Evolutionary conservation across 2,888 invertebrate genomes (phyloP), one percentile per base, ranked within the genome.

Genomic region (Melangyna quadrimaculata): DNA sequence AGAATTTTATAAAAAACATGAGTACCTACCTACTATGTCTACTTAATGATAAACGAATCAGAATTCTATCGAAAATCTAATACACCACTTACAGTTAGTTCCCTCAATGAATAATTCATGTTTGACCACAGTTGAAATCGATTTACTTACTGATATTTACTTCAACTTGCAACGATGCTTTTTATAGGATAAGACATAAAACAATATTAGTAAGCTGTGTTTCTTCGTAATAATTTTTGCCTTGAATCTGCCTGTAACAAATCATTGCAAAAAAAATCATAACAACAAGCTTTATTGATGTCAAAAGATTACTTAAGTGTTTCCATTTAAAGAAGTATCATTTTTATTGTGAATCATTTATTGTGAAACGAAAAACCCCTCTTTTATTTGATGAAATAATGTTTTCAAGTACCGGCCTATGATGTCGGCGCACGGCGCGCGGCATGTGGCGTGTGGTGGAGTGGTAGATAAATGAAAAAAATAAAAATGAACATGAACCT

Each of bases 311-410:
- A 59, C 45, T 61, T 22, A 61, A 82, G 73, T 82, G 63, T 61
- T 82, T 35, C 73, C 53, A 78, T 48, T 82, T 82, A 22, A 73
- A 78, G 82, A 73, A 78, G 82, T 63, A 69, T 24, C 69, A 55
- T 3, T 67, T 48, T 12, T 72, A 78, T 82, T 82, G 69, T 78
- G 69, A 63, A 73, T 69, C 78, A 69, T 61, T 82, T 17, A 10
- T 37, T 27, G n/a, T n/a, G n/a, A 14, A 73, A 78, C 12, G 37
- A 78, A 82, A 72, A 57, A 67, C 29, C 24, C n/a, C 10, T 78
- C 78, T 37, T 77, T 72, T 24, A 72, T 37, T 77, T 72, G 32
- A 72, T 27, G 40, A 71, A 77, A 67, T 40, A 7, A 43, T n/a
- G n/a, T n/a, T n/a, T 4, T 77, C 67, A 67, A 77, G 77, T 67